These are phyloP conservation scores for Chaetorhynchus papuensis DNA, from an alignment of 2,113 vertebrate species.

Conservation along the genomic window DNA sequence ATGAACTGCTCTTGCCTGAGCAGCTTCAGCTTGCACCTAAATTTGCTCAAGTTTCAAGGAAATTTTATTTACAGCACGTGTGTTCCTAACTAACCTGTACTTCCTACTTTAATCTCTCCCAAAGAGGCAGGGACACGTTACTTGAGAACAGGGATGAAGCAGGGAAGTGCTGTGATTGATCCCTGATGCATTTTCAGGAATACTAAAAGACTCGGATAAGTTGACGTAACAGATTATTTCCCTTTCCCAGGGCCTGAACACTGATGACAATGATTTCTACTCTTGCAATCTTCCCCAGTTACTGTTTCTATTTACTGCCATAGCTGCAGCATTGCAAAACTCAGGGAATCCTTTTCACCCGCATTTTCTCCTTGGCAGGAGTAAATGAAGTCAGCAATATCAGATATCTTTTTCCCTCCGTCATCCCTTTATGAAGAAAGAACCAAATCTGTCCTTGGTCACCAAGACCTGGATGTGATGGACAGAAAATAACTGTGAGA, in stretches of 20 bases:
- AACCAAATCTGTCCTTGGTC: neutral
- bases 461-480: neutral
- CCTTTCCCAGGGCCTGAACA: neutral
- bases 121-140: neutral
- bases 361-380: neutral
- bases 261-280: neutral
- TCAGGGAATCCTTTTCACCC: slow-evolving; percentile 5
- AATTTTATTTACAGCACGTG: neutral
- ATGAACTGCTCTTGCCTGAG: neutral
- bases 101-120: neutral
- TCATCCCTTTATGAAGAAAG: neutral
- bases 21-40: neutral
- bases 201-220: neutral
- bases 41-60: neutral
- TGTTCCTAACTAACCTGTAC: neutral
- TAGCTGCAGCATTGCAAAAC: neutral
- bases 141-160: accelerated
- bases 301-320: neutral
- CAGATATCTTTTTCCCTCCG: neutral
- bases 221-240: neutral
- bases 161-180: neutral
- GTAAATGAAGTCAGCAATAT: neutral
- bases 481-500: neutral
- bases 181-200: neutral
- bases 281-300: neutral